Percentiles rank a stretch among this genome's conserved stretches.
Conservation (phyloP, 2,888 invertebrate species). For the Augochlorella aurata region DNA sequence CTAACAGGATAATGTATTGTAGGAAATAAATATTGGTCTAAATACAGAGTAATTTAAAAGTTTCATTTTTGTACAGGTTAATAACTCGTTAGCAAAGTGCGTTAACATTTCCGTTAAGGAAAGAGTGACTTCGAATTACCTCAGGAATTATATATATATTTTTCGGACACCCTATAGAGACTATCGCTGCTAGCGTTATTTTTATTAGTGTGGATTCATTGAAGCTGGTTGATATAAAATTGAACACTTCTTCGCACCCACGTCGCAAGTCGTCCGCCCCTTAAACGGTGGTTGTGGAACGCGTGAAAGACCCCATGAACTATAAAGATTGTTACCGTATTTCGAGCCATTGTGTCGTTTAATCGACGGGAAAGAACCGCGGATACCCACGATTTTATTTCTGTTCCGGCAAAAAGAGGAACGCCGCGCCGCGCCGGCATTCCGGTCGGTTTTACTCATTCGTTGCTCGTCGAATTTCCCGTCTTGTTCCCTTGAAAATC, state of each 20-base stretch:
- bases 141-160: too few species aligned
- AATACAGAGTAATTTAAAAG: too few species aligned
- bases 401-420: not conserved
- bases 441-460: slow-evolving; percentile 7
- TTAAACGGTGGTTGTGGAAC: not conserved
- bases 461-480: slow-evolving; percentile 6
- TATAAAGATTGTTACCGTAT: slow-evolving; percentile 8
- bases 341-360: slow-evolving; percentile 38
- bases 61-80: too few species aligned
- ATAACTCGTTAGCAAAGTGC: too few species aligned
- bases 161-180: too few species aligned
- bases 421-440: not conserved
- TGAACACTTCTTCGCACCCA: slow-evolving; percentile 5
- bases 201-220: slow-evolving; percentile 12
- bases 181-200: not conserved
- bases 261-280: not conserved
- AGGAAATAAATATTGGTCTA: too few species aligned
- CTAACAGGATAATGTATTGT: too few species aligned
- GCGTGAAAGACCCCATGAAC: not conserved
- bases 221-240: slow-evolving; percentile 29
- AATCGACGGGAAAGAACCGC: slow-evolving; percentile 41
- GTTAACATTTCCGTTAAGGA: too few species aligned
- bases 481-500: not conserved
- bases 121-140: too few species aligned
- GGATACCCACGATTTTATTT: slow-evolving; percentile 19